phyloP scores from a whole-genome alignment of 2,888 invertebrate species.

The Xestia c-nigrum region DNA sequence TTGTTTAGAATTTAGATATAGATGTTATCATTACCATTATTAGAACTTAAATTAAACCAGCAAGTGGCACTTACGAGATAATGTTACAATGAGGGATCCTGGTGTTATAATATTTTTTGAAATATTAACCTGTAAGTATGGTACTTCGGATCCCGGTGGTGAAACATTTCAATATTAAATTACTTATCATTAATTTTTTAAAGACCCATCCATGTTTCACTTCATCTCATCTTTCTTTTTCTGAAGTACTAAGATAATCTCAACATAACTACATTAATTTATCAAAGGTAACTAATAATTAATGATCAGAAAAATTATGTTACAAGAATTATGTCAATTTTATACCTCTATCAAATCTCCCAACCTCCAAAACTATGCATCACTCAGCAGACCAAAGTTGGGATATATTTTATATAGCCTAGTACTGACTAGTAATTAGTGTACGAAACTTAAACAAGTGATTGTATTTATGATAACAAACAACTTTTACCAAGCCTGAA shows the following conservation, averaged over 20 bases:
- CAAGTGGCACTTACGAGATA: not conserved
- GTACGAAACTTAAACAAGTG: too few relatives aligned
- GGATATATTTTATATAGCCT: not conserved
- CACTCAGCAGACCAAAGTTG: not conserved
- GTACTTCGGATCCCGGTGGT: not conserved
- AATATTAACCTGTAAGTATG: not conserved
- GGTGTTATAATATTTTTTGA: not conserved
- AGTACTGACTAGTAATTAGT: too few relatives aligned
- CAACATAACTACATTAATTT: not conserved
- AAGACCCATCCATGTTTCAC: not conserved
- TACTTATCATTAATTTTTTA: not conserved
- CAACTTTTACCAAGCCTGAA: too few relatives aligned
- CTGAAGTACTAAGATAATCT: not conserved
- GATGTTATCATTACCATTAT: not conserved
- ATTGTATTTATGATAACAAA: too few relatives aligned
- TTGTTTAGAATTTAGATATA: constrained; percentile 8
- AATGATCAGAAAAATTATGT: not conserved
- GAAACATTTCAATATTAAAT: too few relatives aligned
- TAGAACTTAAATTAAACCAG: not conserved
- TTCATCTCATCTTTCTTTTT: not conserved
- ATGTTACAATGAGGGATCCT: not conserved
- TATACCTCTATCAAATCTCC: not conserved
- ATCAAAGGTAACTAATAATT: not conserved
- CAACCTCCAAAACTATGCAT: not conserved
- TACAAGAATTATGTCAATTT: not conserved